Base-by-base conservation (phyloP, 2,888 invertebrate genomes). In the Germaria angustata region DNA sequence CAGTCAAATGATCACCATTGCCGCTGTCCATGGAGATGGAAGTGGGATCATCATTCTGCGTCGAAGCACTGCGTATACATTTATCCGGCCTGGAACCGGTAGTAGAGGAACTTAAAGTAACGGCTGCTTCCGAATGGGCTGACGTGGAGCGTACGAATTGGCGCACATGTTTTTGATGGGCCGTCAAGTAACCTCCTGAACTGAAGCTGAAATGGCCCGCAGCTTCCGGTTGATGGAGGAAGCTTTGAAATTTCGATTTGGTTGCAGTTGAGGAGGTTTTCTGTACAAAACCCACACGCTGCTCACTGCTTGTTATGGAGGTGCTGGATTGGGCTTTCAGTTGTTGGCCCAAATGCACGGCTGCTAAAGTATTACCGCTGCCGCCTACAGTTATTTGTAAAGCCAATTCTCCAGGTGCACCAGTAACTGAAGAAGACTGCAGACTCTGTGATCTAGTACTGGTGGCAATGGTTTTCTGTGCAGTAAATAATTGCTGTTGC, bases 71-170 rank as follows among this genome's bases (percentile, higher is more conserved):
- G 5, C 91, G 90, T 59, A 90, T 89, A 84, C 91, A 91, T 81
- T 90, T 91, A 7, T 90, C 91, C 0, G 90, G 88, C 24, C 90
- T 85, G 1, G 82, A 84, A 63, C 82, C 11, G 81, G 84, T n/a
- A 17, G 17, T 73, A 0, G 83, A 68, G 0, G 86, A 86, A 11
- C 81, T 6, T 6, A 28, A 28, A 28, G 28, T 81, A 8, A 87
- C 86, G 0, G 89, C 87, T 5, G 90, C 90, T 79, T 91, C 91
- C 46, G 91, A 91, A 59, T 91, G 91, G 0, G 91, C 91, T 39
- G 91, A 91, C 0, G 91, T 91, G 9, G 91, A 91, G 75, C 91
- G 91, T 2, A 91, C 91, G 87, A 91, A 91, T 81, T 91, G 91
- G 0, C 91, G 88, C 2, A 91, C 90, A 84, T 91, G 91, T 80